A percentile compares a stretch with the other conserved stretches of the same genome.
Conservation (phyloP, 1,140 invertebrate species). For the Zaprionus ghesquierei region DNA sequence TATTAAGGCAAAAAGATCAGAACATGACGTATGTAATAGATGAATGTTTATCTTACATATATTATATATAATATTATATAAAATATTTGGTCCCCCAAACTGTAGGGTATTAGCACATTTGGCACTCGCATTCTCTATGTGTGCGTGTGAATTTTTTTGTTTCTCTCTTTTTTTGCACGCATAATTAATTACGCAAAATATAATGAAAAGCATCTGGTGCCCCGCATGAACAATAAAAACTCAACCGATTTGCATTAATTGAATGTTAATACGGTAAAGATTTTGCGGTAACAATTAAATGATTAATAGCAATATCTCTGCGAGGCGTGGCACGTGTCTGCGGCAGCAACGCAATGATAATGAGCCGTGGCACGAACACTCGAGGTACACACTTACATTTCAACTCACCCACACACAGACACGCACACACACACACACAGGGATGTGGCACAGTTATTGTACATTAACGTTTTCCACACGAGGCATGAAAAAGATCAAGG, state of each 20-base stretch:
- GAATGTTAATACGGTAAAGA: slow-evolving; percentile 66
- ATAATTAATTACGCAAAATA: slow-evolving; percentile 44
- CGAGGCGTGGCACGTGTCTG: neutral
- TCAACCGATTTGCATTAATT: slow-evolving; percentile 65
- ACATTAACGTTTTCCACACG: neutral
- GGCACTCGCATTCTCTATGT: too few relatives aligned
- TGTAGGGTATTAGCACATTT: too few relatives aligned
- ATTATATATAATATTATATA: too few relatives aligned
- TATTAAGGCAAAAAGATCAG: too few relatives aligned
- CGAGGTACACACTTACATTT: neutral
- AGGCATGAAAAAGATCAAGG: slow-evolving; percentile 25
- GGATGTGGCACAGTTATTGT: neutral
- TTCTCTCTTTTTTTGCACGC: neutral
- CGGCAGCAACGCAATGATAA: slow-evolving; percentile 22
- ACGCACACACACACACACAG: neutral
- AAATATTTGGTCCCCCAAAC: too few relatives aligned
- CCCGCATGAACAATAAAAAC: slow-evolving; percentile 39
- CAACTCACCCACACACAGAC: neutral
- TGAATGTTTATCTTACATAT: too few relatives aligned
- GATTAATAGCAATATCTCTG: slow-evolving; percentile 55
- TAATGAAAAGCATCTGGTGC: slow-evolving; percentile 46
- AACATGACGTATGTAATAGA: too few relatives aligned
- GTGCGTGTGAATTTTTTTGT: too few relatives aligned
- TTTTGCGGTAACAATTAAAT: slow-evolving; percentile 69
- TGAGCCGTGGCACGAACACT: neutral